Evolutionary conservation across 2,113 vertebrate species (phyloP), one percentile per base, ranked within the genome.

Genomic region (Lasiurus cinereus): DNA sequence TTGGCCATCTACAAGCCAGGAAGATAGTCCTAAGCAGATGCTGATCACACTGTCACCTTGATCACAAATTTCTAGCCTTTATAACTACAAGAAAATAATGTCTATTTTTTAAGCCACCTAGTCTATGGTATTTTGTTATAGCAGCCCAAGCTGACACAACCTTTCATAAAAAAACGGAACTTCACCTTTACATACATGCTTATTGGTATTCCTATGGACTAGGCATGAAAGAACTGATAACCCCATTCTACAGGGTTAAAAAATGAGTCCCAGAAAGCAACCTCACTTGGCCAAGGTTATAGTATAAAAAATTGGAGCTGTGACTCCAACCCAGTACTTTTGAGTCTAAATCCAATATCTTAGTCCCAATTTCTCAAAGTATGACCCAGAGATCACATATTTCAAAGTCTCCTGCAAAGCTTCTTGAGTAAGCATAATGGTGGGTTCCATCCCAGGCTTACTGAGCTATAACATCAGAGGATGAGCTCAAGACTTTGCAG

Each of bases 211-310:
- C 22, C 43, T 67, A 6, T 29, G 66, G 10, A 36, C 6, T 31
- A 86, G 21, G 15, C 31, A 62, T 79, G 31, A 93, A 66, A 85
- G 12, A 66, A 85, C 9, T 56, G 18, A 73, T 33, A 39, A 36
- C 33, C 16, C 33, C 73, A 56, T 82, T 64, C 67, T 76, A 8
- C 9, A 50, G 16, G 31, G 16, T 2, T 48, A 24, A 15, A 39
- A 90, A 46, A 43, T 70, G 59, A 93, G 73, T 27, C 36, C 19
- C 31, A 50, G 19, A 92, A 88, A 94, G 18, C 10, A 95, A 59
- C 31, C 1, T 79, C 15, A 48, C 31, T 69, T 70, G 67, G 46
- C 50, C 76, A 95, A 56, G 13, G 11, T 74, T 67, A 6, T 27
- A 43, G 27, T 22, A 76, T 67, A 50, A 48, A 66, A 22, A 46